Base-by-base conservation (phyloP, 2,888 invertebrate species). In the Parnassius glacialis region DNA sequence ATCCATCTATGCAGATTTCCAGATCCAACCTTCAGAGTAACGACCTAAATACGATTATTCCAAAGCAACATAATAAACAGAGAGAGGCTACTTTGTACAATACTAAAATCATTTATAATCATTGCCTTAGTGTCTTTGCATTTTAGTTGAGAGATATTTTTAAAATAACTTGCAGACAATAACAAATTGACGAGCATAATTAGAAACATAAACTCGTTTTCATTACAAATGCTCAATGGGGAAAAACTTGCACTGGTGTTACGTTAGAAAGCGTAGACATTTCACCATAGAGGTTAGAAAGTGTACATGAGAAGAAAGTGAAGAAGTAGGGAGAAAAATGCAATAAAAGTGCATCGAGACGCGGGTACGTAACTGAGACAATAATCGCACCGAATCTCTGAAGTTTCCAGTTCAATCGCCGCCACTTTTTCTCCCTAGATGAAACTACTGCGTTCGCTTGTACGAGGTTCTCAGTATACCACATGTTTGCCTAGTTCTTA, bases 1-100 rank as follows among this genome's bases (percentile, higher is more conserved):
- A 89, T 90, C 90, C 90, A 89, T 88, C 87, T 89, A 90, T 89
- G 90, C 88, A 89, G 88, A 90, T 90, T 90, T 87, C 87, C 88
- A 88, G 88, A 89, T 84, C 87, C 81, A 84, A 80, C 83, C 84
- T 86, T 81, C 82, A 82, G 78, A 75, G 74, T 79, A 78, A 80
- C 81, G 85, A 85, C 86, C 89, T 85, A 88, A 87, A 88, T 88
- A 84, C 68, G 76, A 75, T 72, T 75, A 70, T 73, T 78, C 85
- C 81, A 83, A 81, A 81, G 79, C 78, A 71, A 81, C 63, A 78
- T 73, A 75, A 75, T 76, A 74, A 72, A 76, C 57, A 74, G 75
- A 79, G 79, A 83, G 78, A 81, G 76, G 70, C 69, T 69, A 34
- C 66, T 75, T 79, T 74, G 67, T 10, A 13, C 13, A 12, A 13